phyloP scores from a whole-genome alignment of 2,113 vertebrate species.

The Rhea americana region DNA sequence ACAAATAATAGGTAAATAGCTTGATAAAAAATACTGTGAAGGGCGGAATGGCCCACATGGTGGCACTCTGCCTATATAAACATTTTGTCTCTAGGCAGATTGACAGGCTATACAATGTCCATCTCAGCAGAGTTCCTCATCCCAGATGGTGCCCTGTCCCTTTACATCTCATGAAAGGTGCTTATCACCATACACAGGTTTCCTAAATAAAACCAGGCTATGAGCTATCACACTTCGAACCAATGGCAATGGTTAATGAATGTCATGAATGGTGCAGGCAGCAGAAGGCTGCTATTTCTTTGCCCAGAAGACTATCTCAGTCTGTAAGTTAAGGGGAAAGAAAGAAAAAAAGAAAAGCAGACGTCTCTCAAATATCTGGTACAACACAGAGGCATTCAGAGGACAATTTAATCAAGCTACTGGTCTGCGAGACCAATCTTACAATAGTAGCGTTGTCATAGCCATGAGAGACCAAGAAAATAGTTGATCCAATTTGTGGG shows the following conservation, averaged over 20 bases:
- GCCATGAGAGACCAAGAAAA: not conserved
- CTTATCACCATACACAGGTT: not conserved
- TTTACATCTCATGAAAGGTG: not conserved
- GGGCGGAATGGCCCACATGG: not conserved
- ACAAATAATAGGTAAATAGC: not conserved
- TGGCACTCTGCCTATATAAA: not conserved
- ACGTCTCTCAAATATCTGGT: too few relatives aligned
- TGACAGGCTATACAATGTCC: not conserved
- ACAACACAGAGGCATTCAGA: not conserved
- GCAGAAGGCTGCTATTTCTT: not conserved
- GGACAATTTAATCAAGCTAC: too few relatives aligned
- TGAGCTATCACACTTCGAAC: not conserved
- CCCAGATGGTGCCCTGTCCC: not conserved
- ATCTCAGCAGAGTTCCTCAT: not conserved
- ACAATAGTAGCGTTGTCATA: too few relatives aligned
- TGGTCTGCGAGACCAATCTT: not conserved
- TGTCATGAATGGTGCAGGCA: not conserved
- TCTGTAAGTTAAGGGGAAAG: not conserved
- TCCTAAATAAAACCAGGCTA: not conserved
- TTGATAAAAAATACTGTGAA: not conserved
- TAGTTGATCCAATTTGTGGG: not conserved
- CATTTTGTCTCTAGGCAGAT: not conserved
- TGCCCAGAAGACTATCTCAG: not conserved
- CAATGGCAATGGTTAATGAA: not conserved
- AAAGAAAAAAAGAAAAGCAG: not conserved